phyloP scores from a whole-genome alignment of 2,797 vertebrate genomes.

The Otolemur crassicaudatus region DNA sequence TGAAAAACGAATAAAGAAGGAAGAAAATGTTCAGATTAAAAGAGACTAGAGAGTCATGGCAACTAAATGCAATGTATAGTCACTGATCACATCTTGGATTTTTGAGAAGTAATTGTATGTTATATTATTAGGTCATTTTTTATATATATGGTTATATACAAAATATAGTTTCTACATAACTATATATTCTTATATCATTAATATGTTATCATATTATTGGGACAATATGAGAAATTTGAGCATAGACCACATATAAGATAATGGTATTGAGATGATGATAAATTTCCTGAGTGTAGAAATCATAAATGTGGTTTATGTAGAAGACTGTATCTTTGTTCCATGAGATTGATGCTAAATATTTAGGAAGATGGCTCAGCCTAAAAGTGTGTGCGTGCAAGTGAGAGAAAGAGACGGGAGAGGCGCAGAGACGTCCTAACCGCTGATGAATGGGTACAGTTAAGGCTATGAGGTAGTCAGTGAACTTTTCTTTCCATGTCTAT shows the following conservation, averaged over 20 bases:
- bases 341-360: neutral
- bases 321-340: slow-evolving; percentile 22
- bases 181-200: neutral
- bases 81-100: neutral
- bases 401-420: neutral
- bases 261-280: neutral
- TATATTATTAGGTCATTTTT: neutral
- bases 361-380: neutral
- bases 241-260: neutral
- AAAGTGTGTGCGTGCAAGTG: neutral
- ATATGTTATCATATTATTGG: neutral
- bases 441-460: neutral
- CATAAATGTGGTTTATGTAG: neutral
- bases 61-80: neutral
- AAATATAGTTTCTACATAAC: neutral
- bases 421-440: neutral
- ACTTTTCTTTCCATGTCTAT: neutral
- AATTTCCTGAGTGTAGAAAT: slow-evolving; percentile 44
- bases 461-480: neutral
- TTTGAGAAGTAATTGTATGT: neutral
- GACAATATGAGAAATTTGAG: neutral
- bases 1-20: neutral
- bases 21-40: neutral
- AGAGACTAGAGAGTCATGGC: neutral
- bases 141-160: neutral